phyloP scores from a whole-genome alignment of 2,113 vertebrate genomes.

The Myrmophylax atrothorax region DNA sequence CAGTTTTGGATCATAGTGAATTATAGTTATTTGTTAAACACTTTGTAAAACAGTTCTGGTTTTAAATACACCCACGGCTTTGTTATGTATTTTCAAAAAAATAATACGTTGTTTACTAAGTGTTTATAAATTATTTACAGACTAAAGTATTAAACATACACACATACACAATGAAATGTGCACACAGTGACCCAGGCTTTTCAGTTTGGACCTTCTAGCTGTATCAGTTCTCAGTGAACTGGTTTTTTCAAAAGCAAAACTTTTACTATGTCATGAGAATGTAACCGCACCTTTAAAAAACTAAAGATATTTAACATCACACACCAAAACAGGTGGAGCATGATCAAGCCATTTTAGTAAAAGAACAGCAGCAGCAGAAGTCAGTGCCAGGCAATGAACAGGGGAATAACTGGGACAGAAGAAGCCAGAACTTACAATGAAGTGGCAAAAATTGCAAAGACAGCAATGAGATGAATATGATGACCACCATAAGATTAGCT shows the following conservation, averaged over 20 bases:
- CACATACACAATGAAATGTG: neutral
- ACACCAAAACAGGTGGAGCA: neutral
- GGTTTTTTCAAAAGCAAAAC: neutral
- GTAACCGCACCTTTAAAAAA: neutral
- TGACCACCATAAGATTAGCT: neutral
- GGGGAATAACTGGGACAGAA: neutral
- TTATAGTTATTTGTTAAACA: neutral
- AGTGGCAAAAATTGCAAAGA: neutral
- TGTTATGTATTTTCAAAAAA: neutral
- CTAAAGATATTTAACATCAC: neutral
- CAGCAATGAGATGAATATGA: neutral
- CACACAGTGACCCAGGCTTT: neutral
- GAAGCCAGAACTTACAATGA: neutral
- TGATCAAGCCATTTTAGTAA: neutral
- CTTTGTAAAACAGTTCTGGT: neutral
- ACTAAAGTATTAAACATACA: neutral
- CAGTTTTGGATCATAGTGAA: neutral
- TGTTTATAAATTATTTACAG: neutral
- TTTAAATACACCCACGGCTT: neutral
- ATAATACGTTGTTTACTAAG: neutral
- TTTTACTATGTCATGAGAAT: neutral
- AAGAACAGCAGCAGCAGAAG: neutral
- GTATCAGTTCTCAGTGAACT: neutral
- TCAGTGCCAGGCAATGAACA: conserved; percentile 6
- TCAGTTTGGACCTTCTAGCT: neutral